Base-by-base conservation (phyloP, 2,113 vertebrate genomes). In the Orycteropus afer region DNA sequence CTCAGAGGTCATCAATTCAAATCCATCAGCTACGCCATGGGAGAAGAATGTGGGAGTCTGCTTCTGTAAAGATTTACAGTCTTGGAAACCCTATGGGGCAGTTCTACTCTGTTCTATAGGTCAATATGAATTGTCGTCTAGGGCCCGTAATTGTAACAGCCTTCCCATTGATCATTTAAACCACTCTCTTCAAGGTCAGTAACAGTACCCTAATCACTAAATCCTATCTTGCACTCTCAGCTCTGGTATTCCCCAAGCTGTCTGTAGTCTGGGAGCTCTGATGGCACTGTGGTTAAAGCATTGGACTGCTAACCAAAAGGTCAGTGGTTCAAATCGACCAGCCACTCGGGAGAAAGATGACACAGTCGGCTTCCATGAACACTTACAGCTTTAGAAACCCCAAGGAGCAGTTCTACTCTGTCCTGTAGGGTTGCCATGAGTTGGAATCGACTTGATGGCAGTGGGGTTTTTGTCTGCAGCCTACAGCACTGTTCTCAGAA, bases 171-270 rank as follows among this genome's bases (percentile, higher is more conserved):
- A 7, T 90, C 49, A 74, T 25, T 65, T 74, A 61, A 88, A 55
- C 73, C 23, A 42, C 8, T 34, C 42, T 86, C 29, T n/a, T 20
- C 37, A 45, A 91, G 49, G 71, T 42, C 61, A 74, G 32, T 12
- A 34, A 15, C 55, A 59, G 93, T 32, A 27, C 47, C 22, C 7
- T 7, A 22, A 23, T 8, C 2, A 7, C n/a, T 23, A 32, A 59
- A 51, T 59, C 22, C 15, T 67, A 34, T 0, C 3, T 32, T 0
- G 1, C 2, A 11, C 34, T 14, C 34, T 49, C 34, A 17, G 84
- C 59, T 29, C 51, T 7, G 3, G 7, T 1, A 22, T 2, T 3
- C 4, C 20, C 14, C 20, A 9, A 8, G 3, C 22, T 7, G 1
- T 11, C 76, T 87, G 17, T n/a, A n/a, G n/a, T n/a, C n/a, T n/a